These are phyloP conservation scores for Clunio marinus DNA, from an alignment of 2,888 invertebrate species.

Conservation along the genomic window DNA sequence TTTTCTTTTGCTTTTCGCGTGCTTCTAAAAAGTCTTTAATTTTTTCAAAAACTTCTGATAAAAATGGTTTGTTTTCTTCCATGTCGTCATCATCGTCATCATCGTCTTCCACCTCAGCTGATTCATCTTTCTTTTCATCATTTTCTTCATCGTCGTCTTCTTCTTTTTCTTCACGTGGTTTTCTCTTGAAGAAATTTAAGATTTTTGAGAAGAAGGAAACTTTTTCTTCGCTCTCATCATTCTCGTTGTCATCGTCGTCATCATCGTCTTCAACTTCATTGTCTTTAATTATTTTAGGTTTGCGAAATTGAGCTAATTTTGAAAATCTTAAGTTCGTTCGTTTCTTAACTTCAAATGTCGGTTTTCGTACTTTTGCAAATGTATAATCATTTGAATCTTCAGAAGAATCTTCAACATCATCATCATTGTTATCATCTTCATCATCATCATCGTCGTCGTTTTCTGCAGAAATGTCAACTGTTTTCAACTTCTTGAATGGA, in stretches of 20 bases:
- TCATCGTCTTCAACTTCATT: conserved; percentile 40
- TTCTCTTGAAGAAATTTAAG: conserved; percentile 31
- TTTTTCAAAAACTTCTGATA: conserved; percentile 27
- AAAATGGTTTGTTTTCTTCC: conserved; percentile 40
- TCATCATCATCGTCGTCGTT: conserved; percentile 41
- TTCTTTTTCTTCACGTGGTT: conserved; percentile 41
- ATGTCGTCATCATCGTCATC: conserved; percentile 42
- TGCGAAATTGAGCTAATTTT: conserved; percentile 37
- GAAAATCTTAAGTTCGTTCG: conserved; percentile 22
- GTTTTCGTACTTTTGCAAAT: conserved; percentile 41
- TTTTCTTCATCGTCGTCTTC: conserved; percentile 41
- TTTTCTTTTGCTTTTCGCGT: conserved; percentile 27
- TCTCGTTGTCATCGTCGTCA: conserved; percentile 40
- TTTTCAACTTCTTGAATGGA: conserved; percentile 23
- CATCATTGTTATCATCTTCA: conserved; percentile 41
- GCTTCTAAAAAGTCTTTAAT: conserved; percentile 32
- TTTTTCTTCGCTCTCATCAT: conserved; percentile 42
- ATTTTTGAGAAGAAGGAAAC: conserved; percentile 36
- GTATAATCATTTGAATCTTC: conserved; percentile 40
- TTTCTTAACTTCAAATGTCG: conserved; percentile 40
- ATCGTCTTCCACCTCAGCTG: conserved; percentile 40
- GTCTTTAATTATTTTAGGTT: too few relatives aligned
- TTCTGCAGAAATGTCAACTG: conserved; percentile 39
- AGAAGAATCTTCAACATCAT: conserved; percentile 43
- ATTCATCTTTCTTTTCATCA: conserved; percentile 20